Percentiles rank a stretch among this genome's conserved stretches.
These are phyloP conservation scores for Tipula helvola DNA, from an alignment of 2,888 invertebrate species.

Conservation along the genomic window DNA sequence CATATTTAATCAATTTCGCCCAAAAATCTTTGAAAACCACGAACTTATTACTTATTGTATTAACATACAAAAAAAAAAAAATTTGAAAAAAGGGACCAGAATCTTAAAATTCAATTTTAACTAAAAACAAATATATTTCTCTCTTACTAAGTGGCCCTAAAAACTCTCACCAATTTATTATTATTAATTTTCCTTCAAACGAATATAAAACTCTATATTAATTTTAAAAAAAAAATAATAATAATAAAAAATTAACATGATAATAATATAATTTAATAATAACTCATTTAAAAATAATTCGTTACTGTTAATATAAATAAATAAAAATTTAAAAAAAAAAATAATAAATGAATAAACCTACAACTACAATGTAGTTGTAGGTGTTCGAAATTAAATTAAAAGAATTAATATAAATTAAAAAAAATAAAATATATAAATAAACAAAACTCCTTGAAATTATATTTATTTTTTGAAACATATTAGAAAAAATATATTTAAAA, in stretches of 20 bases:
- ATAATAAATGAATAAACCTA: not conserved
- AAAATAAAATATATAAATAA: not conserved
- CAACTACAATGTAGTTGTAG: constrained; percentile 9
- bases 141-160: not conserved
- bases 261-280: not conserved
- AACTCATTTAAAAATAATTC: not conserved
- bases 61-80: not conserved
- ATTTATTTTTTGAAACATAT: constrained; percentile 6
- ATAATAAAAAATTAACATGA: not conserved
- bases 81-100: not conserved
- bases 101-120: not conserved
- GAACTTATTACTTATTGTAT: not conserved
- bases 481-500: not conserved
- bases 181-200: not conserved
- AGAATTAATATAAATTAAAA: not conserved
- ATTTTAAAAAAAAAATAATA: not conserved
- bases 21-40: not conserved
- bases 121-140: not conserved
- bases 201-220: not conserved
- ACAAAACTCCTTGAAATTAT: constrained; percentile 9
- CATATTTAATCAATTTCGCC: not conserved
- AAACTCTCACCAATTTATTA: not conserved
- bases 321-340: not conserved
- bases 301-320: not conserved
- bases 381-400: not conserved